Evolutionary conservation across 2,888 invertebrate genomes (phyloP).

Genomic region (Tachina lurida): DNA sequence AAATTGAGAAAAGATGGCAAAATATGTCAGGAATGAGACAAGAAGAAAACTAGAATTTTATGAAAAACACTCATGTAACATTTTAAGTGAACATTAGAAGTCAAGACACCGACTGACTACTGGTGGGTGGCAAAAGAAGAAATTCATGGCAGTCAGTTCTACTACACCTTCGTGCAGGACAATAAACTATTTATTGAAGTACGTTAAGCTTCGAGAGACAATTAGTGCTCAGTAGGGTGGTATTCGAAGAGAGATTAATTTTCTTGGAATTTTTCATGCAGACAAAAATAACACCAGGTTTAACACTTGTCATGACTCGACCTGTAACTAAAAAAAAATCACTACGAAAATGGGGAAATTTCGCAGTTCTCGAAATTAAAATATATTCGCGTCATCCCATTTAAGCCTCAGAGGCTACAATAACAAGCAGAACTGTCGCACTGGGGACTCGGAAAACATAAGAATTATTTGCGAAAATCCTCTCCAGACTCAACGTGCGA

Average conservation of each 20-base stretch:
- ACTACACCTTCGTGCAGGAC: constrained; percentile 29
- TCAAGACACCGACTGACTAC: constrained; percentile 24
- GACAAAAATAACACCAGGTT: too few species aligned
- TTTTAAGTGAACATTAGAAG: constrained; percentile 62
- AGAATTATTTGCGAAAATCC: too few species aligned
- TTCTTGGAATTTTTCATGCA: too few species aligned
- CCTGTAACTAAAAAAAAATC: too few species aligned
- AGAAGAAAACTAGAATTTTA: not conserved
- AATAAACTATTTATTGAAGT: constrained; percentile 68
- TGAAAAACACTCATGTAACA: constrained; percentile 46
- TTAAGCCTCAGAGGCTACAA: too few species aligned
- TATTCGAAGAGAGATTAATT: not conserved
- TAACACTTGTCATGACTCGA: too few species aligned
- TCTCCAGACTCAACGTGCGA: too few species aligned
- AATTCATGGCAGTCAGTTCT: not conserved
- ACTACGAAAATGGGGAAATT: too few species aligned
- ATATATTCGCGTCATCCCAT: too few species aligned
- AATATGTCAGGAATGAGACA: constrained; percentile 36
- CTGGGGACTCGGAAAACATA: too few species aligned
- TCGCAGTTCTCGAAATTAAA: too few species aligned
- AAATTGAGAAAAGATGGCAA: constrained; percentile 38
- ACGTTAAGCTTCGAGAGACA: constrained; percentile 26
- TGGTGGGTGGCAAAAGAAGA: not conserved
- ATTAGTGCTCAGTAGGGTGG: constrained; percentile 30
- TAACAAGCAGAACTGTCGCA: too few species aligned